Percentiles rank a stretch among this genome's conserved stretches.
phyloP scores from a whole-genome alignment of 2,888 invertebrate genomes.

The Elaeidobius kamerunicus region DNA sequence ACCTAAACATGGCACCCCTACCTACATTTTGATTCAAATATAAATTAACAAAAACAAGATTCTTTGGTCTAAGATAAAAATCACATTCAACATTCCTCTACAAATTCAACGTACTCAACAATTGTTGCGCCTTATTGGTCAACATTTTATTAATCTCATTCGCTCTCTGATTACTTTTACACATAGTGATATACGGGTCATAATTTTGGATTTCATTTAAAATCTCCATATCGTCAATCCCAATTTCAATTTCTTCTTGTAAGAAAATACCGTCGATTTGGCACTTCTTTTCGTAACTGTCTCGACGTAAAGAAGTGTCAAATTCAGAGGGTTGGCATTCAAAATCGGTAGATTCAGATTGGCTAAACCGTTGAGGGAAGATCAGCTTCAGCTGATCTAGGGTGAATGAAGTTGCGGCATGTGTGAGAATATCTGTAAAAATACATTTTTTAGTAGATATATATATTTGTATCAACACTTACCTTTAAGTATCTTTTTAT shows the following conservation, averaged over 20 bases:
- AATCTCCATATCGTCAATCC: slow-evolving; percentile 40
- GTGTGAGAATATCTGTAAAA: slow-evolving; percentile 48
- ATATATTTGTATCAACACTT: slow-evolving; percentile 14
- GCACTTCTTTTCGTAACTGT: slow-evolving; percentile 23
- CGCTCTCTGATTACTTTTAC: slow-evolving; percentile 59
- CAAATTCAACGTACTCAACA: slow-evolving; percentile 49
- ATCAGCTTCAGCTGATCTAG: slow-evolving; percentile 49
- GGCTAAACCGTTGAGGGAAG: slow-evolving; percentile 48
- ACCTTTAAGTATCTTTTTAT: slow-evolving; percentile 48
- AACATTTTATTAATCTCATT: slow-evolving; percentile 60
- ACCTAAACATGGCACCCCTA: no score
- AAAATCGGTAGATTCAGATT: slow-evolving; percentile 31
- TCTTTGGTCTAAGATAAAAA: no score
- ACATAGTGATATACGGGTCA: slow-evolving; percentile 50
- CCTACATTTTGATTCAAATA: no score
- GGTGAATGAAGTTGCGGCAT: slow-evolving; percentile 49
- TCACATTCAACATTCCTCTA: no score
- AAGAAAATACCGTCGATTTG: slow-evolving; percentile 15
- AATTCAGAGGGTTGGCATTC: slow-evolving; percentile 18
- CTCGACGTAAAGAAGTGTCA: background rate
- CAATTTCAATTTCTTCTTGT: slow-evolving; percentile 27
- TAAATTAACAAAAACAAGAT: no score
- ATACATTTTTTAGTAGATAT: background rate
- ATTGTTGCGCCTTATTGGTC: slow-evolving; percentile 58
- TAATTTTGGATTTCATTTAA: slow-evolving; percentile 49